These are phyloP conservation scores for Hylaeus volcanicus DNA, from an alignment of 1,140 invertebrate genomes.

Conservation along the genomic window DNA sequence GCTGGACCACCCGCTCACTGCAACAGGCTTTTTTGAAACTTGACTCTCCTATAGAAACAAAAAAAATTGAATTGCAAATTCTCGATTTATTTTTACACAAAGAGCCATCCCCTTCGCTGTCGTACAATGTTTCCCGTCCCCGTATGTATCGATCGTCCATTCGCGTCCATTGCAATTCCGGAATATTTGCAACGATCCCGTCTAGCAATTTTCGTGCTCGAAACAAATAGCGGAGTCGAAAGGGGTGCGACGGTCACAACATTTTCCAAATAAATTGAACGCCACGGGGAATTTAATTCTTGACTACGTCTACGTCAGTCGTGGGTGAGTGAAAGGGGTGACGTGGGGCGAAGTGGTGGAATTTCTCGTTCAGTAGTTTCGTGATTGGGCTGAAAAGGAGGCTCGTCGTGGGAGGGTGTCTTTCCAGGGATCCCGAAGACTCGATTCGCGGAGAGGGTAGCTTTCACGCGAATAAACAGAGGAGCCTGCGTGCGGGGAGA, in stretches of 20 bases:
- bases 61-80: too few species aligned
- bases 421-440: slow-evolving; percentile 1
- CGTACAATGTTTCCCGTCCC: too few species aligned
- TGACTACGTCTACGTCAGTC: not conserved
- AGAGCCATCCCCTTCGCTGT: too few species aligned
- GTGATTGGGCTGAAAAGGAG: not conserved
- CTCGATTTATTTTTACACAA: too few species aligned
- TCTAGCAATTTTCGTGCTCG: not conserved
- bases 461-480: slow-evolving; percentile 51
- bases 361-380: not conserved
- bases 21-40: too few species aligned
- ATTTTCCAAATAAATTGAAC: not conserved
- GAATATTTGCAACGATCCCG: not conserved
- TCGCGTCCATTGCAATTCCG: not conserved
- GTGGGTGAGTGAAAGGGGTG: not conserved
- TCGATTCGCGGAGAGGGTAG: slow-evolving; percentile 30
- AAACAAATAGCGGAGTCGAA: not conserved
- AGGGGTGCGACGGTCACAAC: not conserved
- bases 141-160: too few species aligned
- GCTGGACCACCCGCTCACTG: too few species aligned
- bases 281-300: slow-evolving; percentile 12
- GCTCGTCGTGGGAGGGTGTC: not conserved
- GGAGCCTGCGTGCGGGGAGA: slow-evolving; percentile 27
- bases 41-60: too few species aligned
- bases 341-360: not conserved